Base-by-base conservation (phyloP, 2,113 vertebrate genomes). In the Cromileptes altivelis region DNA sequence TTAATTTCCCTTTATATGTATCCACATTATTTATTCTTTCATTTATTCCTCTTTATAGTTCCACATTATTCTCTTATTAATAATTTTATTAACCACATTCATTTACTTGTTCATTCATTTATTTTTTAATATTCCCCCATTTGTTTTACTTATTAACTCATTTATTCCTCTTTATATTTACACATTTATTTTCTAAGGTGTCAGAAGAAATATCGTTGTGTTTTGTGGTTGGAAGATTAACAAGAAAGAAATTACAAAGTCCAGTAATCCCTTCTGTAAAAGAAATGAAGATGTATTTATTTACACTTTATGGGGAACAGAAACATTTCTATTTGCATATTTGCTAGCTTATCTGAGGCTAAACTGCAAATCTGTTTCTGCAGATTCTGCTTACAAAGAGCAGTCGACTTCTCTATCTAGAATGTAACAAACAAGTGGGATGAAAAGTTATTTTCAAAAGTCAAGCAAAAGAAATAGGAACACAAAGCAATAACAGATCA, bases 221-320 rank as follows among this genome's bases (percentile, higher is more conserved):
- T 23, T 50, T 23, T 68, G 40, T 33, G 55, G 2, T 78, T 21
- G 7, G 8, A 18, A 58, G 21, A 37, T 60, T n/a, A 55, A 7
- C 25, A 67, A 64, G 10, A 81, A 67, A 58, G 15, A 68, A 58
- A 50, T 11, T 1, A 30, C 37, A 33, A 42, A 60, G 21, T 58
- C 18, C 30, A 78, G 9, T 21, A 47, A 75, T 52, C 1, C 17
- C 61, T 33, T 57, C 1, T 73, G 30, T 75, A 49, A 84, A 76
- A 79, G 15, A 69, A 62, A 10, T 70, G 8, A 83, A 27, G n/a
- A 47, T 64, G 60, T 70, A 74, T 81, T 85, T 64, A 11, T 77
- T 60, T 33, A 33, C 33, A 61, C 19, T 68, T 78, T 47, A 75
- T 33, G 23, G n/a, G 10, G 52, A 88, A 61, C 58, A 69, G 60